phyloP scores from a whole-genome alignment of 2,113 vertebrate species.

The western clawed frog (Xenopus tropicalis) region DNA sequence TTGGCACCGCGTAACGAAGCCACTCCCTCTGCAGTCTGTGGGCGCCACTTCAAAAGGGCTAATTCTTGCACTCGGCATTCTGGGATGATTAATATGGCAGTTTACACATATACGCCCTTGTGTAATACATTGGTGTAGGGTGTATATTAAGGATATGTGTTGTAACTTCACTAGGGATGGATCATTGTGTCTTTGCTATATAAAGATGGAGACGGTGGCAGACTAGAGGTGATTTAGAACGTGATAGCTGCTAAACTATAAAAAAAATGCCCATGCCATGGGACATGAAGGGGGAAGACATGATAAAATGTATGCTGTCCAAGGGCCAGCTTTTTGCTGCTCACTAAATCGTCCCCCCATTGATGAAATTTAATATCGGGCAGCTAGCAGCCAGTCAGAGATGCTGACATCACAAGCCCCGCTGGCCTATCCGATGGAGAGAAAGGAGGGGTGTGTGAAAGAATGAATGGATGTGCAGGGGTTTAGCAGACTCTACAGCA shows the following conservation, averaged over 20 bases:
- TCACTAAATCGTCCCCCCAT: conserved; percentile 14
- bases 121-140: not conserved
- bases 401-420: conserved; percentile 44
- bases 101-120: no score
- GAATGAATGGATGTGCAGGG: conserved; percentile 56
- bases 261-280: not conserved
- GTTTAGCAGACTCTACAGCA: conserved; percentile 47
- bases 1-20: no score
- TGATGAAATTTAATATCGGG: conserved; percentile 28
- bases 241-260: not conserved
- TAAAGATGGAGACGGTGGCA: not conserved
- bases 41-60: no score
- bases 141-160: not conserved
- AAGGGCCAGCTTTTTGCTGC: conserved; percentile 6
- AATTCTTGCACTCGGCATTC: no score
- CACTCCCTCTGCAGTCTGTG: no score
- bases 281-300: not conserved
- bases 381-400: conserved; percentile 27
- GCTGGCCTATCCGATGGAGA: conserved; percentile 43
- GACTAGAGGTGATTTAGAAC: not conserved
- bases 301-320: not conserved
- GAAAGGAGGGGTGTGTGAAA: conserved; percentile 51
- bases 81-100: no score
- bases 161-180: not conserved
- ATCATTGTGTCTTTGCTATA: not conserved